Evolutionary conservation across 37 sponge, comb jelly and placozoan genomes (phyloP), one percentile per base, ranked within the genome.

Genomic region (Axinella damicornis): DNA sequence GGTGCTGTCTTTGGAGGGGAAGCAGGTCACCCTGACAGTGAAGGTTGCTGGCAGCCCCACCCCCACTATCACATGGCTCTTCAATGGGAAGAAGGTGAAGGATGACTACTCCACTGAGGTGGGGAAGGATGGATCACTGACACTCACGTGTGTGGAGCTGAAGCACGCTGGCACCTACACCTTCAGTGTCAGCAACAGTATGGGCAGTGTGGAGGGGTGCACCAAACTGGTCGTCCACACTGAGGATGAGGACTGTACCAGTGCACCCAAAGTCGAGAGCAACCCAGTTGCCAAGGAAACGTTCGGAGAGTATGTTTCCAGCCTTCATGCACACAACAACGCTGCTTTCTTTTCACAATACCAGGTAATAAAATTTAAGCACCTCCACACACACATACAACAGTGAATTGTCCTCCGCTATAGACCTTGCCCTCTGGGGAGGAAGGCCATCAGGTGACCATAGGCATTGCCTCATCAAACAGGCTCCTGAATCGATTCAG

Each of bases 201-300:
- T 17, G 18, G 83, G 83, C 30, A 83, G 74, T 72, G 83, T 73
- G 20, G 83, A 72, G 53, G 83, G 83, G 24, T 63, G 71, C 62
- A 63, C 71, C 2, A 71, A 83, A 32, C 73, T 83, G 52, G 61
- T 39, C 0, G 74, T 83, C n/a, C 36, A 37, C n/a, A 35, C 25
- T 35, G 66, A 72, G 73, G 73, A 73, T n/a, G 46, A 46, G 46
- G 46, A 46, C 4, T 46, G 9, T 46, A 25, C 53, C n/a, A 19
- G 13, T 33, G 34, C 19, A 28, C 15, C 82, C 2, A 36, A 11
- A 39, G n/a, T 70, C 1, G 31, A 24, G 38, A 83, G 39, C 2
- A 59, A 73, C 24, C 73, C 74, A 19, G 52, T 83, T 33, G 33
- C 20, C 4, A 32, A 36, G 73, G 73, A 72, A 2, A 15, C 21